A percentile compares a stretch with the other conserved stretches of the same genome.
Evolutionary conservation across 2,113 vertebrate genomes (phyloP).

Genomic region (Mustela nigripes): DNA sequence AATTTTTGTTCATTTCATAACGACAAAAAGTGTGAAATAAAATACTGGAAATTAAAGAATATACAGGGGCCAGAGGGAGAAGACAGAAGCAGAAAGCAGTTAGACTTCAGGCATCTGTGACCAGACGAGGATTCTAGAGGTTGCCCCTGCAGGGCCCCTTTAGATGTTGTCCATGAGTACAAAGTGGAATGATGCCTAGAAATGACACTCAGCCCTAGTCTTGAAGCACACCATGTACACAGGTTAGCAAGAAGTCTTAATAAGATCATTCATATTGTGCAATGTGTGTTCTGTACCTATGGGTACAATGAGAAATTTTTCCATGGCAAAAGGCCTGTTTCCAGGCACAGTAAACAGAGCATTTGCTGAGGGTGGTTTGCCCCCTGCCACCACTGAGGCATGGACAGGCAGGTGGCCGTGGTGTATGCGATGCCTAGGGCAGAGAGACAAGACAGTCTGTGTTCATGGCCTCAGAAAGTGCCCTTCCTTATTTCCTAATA

Average conservation of each 20-base stretch:
- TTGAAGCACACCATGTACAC: background rate
- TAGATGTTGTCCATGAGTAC: background rate
- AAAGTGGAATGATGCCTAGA: background rate
- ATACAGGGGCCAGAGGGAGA: background rate
- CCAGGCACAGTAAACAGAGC: constrained; percentile 65
- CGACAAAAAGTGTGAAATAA: background rate
- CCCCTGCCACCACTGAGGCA: background rate
- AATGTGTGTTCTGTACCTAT: background rate
- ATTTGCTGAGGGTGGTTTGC: background rate
- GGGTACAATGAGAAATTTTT: constrained; percentile 63
- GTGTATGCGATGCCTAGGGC: background rate
- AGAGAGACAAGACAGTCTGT: background rate
- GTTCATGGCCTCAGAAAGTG: background rate
- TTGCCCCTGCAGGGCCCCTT: background rate
- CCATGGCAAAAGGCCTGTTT: constrained; percentile 65
- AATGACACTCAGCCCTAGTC: background rate
- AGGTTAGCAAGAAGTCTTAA: background rate
- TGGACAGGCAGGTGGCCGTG: background rate
- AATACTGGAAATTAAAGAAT: background rate
- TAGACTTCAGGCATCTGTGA: background rate
- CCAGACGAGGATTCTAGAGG: background rate
- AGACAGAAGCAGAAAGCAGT: background rate
- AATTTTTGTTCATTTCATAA: background rate
- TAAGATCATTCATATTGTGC: background rate
- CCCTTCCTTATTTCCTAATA: background rate